Evolutionary conservation across 2,113 vertebrate genomes (phyloP).

Genomic region (Pangasianodon hypophthalmus): DNA sequence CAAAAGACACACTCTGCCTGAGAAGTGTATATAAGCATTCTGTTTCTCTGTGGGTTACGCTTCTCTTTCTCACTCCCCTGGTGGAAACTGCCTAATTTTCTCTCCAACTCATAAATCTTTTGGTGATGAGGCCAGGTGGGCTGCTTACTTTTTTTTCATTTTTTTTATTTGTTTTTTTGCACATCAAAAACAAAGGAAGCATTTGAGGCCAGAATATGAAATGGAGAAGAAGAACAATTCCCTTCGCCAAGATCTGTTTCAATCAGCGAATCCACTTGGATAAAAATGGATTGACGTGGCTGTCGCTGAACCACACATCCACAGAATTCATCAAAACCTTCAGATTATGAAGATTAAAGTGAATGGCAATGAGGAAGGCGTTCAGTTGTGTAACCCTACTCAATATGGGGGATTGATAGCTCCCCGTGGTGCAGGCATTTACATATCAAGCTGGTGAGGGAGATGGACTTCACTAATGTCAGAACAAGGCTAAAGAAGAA

Average conservation of each 20-base stretch:
- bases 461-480: slow-evolving; percentile 23
- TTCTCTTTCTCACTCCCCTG: slow-evolving; percentile 12
- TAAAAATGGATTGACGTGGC: slow-evolving; percentile 15
- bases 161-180: neutral
- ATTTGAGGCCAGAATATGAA: slow-evolving; percentile 41
- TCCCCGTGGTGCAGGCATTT: slow-evolving; percentile 35
- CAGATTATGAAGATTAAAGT: slow-evolving; percentile 50
- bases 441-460: slow-evolving; percentile 32
- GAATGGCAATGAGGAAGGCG: slow-evolving; percentile 34
- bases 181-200: neutral
- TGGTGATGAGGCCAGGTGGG: slow-evolving; percentile 16
- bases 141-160: neutral
- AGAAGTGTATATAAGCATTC: slow-evolving; percentile 9
- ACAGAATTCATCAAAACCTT: slow-evolving; percentile 30
- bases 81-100: slow-evolving; percentile 35
- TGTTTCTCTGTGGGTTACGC: slow-evolving; percentile 9
- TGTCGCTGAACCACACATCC: neutral
- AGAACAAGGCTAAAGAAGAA: slow-evolving; percentile 25
- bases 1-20: neutral
- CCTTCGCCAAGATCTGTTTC: slow-evolving; percentile 37
- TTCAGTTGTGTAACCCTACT: slow-evolving; percentile 21
- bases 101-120: slow-evolving; percentile 35
- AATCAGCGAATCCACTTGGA: slow-evolving; percentile 32
- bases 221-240: slow-evolving; percentile 38
- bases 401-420: slow-evolving; percentile 37